Conservation (phyloP, 2,113 vertebrate genomes). For the Carettochelys insculpta region DNA sequence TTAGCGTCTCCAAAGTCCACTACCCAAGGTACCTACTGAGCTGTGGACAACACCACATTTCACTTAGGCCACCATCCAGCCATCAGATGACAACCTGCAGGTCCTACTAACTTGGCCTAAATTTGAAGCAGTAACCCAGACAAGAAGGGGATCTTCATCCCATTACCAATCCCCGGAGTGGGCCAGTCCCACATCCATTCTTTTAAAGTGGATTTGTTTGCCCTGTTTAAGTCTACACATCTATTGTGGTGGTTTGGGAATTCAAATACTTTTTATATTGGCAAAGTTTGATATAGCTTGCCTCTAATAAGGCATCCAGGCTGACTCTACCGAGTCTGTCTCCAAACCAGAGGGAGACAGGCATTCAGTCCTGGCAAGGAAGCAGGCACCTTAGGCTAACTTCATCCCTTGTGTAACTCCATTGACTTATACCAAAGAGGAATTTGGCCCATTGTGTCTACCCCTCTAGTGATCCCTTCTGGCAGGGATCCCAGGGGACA, state of each 20-base stretch:
- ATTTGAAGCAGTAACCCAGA: not conserved
- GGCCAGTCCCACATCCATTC: not conserved
- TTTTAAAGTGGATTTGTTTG: not conserved
- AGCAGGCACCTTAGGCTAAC: not conserved
- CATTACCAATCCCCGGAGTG: not conserved
- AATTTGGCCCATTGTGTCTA: not conserved
- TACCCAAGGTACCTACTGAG: not conserved
- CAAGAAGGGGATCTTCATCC: not conserved
- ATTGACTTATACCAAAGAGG: not conserved
- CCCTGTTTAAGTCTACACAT: not conserved
- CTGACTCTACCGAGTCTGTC: not conserved
- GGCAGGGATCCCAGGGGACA: not conserved
- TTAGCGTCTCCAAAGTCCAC: not conserved
- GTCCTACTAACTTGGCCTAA: not conserved
- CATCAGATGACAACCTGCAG: not conserved
- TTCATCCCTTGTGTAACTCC: not conserved
- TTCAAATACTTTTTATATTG: not conserved
- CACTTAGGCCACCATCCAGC: not conserved
- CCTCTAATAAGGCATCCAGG: not conserved
- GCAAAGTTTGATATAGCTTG: not conserved
- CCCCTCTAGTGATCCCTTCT: not conserved
- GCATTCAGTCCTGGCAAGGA: not conserved
- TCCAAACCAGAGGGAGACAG: not conserved
- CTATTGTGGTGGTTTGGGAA: not conserved
- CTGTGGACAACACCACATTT: not conserved